A percentile compares a stretch with the other conserved stretches of the same genome.
These are phyloP conservation scores for Rhorus exstirpatorius DNA, from an alignment of 2,888 invertebrate genomes.

Conservation along the genomic window DNA sequence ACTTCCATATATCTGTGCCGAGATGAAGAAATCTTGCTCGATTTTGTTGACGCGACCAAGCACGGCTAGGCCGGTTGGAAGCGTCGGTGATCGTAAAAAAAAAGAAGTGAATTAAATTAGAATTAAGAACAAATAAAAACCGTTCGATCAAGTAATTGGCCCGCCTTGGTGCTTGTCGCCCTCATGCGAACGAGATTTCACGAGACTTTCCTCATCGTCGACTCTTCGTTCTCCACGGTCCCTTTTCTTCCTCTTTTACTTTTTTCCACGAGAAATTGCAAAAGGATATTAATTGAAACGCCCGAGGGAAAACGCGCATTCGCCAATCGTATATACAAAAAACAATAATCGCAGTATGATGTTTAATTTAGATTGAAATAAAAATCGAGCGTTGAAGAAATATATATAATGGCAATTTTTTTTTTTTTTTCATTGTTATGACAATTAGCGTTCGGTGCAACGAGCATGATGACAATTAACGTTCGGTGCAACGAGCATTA, in stretches of 20 bases:
- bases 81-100: constrained; percentile 81
- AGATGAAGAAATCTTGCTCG: constrained; percentile 78
- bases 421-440: too few relatives aligned
- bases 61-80: constrained; percentile 35
- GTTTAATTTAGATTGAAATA: not conserved
- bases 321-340: constrained; percentile 12
- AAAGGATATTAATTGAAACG: constrained; percentile 71
- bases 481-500: not conserved
- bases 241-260: not conserved
- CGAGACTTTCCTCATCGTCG: constrained; percentile 54
- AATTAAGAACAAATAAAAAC: constrained; percentile 86
- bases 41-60: constrained; percentile 80
- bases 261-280: constrained; percentile 52
- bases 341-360: not conserved
- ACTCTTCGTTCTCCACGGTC: constrained; percentile 23
- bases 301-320: not conserved
- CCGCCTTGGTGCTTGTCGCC: constrained; percentile 76
- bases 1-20: constrained; percentile 71
- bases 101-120: constrained; percentile 86
- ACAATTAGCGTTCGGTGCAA: too few relatives aligned
- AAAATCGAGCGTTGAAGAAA: not conserved
- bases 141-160: constrained; percentile 85
- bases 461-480: too few relatives aligned
- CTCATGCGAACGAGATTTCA: constrained; percentile 70
- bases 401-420: not conserved